Percentiles rank a stretch among this genome's conserved stretches.
These are phyloP conservation scores for Aricia artaxerxes DNA, from an alignment of 2,888 invertebrate genomes.

Conservation along the genomic window DNA sequence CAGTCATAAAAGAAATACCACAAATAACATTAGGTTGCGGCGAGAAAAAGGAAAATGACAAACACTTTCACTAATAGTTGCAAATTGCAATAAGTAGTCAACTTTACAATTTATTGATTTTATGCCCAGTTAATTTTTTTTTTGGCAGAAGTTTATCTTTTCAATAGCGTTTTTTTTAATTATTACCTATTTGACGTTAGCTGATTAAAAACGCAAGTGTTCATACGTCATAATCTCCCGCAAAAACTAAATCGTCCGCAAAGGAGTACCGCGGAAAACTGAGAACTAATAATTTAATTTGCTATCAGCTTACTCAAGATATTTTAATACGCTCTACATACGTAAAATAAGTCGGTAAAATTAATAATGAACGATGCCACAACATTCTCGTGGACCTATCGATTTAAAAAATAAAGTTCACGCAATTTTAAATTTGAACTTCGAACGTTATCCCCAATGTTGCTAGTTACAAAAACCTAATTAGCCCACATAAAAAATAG, in stretches of 20 bases:
- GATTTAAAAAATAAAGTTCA: not conserved
- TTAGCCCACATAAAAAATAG: not conserved
- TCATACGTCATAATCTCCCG: too few relatives aligned
- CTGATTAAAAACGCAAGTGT: too few relatives aligned
- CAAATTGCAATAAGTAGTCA: not conserved
- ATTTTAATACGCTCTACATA: too few relatives aligned
- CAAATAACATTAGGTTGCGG: not conserved
- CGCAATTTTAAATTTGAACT: not conserved
- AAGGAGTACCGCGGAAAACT: too few relatives aligned
- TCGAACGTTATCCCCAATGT: not conserved
- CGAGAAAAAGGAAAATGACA: slow-evolving; percentile 24
- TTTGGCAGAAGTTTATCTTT: too few relatives aligned
- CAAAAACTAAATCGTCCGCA: too few relatives aligned
- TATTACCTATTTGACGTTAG: too few relatives aligned
- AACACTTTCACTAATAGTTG: slow-evolving; percentile 25
- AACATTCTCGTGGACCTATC: not conserved
- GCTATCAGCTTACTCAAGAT: too few relatives aligned
- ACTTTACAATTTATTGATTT: not conserved
- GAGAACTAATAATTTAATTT: too few relatives aligned
- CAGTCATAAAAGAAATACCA: slow-evolving; percentile 12
- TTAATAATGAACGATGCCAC: too few relatives aligned
- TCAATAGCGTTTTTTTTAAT: not conserved
- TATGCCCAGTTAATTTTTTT: not conserved
- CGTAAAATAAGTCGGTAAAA: too few relatives aligned
- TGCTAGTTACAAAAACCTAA: not conserved